These are phyloP conservation scores for Schlechtendalia chinensis DNA, from an alignment of 1,140 invertebrate genomes.

Conservation along the genomic window DNA sequence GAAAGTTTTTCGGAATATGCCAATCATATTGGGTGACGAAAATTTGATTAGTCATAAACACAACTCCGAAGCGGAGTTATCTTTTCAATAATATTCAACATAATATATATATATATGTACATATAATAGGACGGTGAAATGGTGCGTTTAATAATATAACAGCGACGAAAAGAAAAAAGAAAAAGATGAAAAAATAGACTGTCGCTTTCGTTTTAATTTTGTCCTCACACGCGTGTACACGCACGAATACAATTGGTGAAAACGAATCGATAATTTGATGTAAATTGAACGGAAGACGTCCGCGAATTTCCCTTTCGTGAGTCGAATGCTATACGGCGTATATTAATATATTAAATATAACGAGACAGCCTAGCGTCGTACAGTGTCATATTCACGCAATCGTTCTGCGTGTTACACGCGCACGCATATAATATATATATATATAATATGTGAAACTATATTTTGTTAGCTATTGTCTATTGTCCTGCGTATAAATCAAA, in stretches of 20 bases:
- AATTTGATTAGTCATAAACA: slow-evolving; percentile 12
- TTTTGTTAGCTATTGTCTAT: no score
- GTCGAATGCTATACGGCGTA: slow-evolving; percentile 16
- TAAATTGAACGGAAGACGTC: slow-evolving; percentile 9
- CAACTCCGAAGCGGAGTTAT: not conserved
- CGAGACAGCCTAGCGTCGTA: not conserved
- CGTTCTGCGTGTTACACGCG: not conserved
- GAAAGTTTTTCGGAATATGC: not conserved
- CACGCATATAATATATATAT: not conserved
- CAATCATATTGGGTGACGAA: not conserved
- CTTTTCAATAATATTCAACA: not conserved
- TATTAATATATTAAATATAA: slow-evolving; percentile 8
- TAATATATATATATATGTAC: not conserved
- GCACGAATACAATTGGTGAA: not conserved
- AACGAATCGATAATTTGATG: slow-evolving; percentile 33
- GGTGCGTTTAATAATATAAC: not conserved
- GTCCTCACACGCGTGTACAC: not conserved
- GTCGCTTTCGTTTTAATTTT: slow-evolving; percentile 37
- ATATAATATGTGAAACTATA: not conserved
- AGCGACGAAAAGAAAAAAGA: not conserved
- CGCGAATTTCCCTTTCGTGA: slow-evolving; percentile 33
- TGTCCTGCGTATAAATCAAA: not conserved
- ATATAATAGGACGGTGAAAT: not conserved
- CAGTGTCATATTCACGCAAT: not conserved
- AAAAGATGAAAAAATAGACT: no score